Base-by-base conservation (phyloP, 2,888 invertebrate species). In the Chrysodeixis includens region DNA sequence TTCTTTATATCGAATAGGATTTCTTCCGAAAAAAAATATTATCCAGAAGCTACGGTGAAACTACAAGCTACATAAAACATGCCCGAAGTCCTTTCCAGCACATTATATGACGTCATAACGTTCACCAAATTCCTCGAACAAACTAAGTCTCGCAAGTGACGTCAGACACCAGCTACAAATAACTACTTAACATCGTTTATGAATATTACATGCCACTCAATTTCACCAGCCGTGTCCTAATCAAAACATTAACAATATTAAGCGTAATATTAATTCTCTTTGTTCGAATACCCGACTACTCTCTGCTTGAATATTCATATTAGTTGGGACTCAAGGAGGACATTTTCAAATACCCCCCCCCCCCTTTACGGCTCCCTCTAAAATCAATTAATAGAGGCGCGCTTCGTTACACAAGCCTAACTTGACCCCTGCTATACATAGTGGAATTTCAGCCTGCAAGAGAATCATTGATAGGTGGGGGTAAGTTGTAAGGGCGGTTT, bases 321-420 rank as follows among this genome's bases (percentile, higher is more conserved):
- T 72, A 77, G 66, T 70, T 63, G 75, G 67, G 66, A 66, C 60
- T 73, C 71, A 79, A 81, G 74, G 73, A 74, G 78, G 78, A 78
- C 78, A 75, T 74, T 78, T 78, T 77, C 66, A 66, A 78, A 81
- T 75, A 79, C 78, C 82, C 83, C 77, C 76, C 61, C 69, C 67
- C 77, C 76, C 82, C 82, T 26, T 6, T 6, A 26, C 26, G 78
- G 67, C 51, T 72, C 71, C 72, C 78, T 77, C 76, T 73, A 78
- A 89, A 90, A 90, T 89, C 91, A 92, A 92, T 93, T 93, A 92
- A 91, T 92, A 88, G 83, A 83, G 88, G 76, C 76, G 83, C 79
- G 91, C 86, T 89, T 92, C 87, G 92, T 92, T 92, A 90, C 78
- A 66, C 87, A 78, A 81, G 75, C 77, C 85, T 81, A 88, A 87